Percentiles rank a stretch among this genome's conserved stretches.
Evolutionary conservation across 2,797 vertebrate species (phyloP).

Genomic region (Siniperca undulata): DNA sequence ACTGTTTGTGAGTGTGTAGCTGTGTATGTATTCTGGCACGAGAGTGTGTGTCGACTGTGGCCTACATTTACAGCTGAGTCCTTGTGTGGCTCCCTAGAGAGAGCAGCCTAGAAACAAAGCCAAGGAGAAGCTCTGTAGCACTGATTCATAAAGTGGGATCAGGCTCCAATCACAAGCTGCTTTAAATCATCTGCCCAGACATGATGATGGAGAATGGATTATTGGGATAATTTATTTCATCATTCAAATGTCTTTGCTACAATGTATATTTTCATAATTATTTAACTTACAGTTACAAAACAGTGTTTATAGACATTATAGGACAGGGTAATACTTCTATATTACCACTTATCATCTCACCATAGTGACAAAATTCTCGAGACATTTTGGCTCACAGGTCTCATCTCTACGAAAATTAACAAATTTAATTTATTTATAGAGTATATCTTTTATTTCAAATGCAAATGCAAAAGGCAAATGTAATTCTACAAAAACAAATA

Average conservation of each 20-base stretch:
- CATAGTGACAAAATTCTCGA: neutral
- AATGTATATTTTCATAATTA: neutral
- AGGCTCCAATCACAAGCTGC: slow-evolving; percentile 14
- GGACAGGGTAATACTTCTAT: neutral
- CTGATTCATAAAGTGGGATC: slow-evolving; percentile 23
- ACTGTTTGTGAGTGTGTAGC: slow-evolving; percentile 6
- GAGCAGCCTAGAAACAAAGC: slow-evolving; percentile 53
- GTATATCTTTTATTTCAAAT: neutral
- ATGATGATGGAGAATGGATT: neutral
- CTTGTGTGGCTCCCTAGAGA: slow-evolving; percentile 31
- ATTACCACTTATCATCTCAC: neutral
- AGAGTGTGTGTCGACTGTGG: slow-evolving; percentile 43
- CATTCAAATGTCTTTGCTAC: neutral
- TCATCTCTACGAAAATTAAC: neutral
- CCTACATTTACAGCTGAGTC: slow-evolving; percentile 73
- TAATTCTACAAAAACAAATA: neutral
- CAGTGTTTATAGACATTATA: neutral
- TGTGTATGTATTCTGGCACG: slow-evolving; percentile 28
- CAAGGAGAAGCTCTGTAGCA: slow-evolving; percentile 22
- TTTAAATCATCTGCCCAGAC: slow-evolving; percentile 6
- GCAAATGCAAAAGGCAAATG: neutral
- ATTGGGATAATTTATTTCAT: neutral
- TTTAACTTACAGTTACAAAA: neutral
- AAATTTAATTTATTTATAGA: neutral
- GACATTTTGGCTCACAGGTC: neutral